Percentiles rank a stretch among this genome's conserved stretches.
Evolutionary conservation across 2,888 invertebrate species (phyloP).

Genomic region (Baronia brevicornis): DNA sequence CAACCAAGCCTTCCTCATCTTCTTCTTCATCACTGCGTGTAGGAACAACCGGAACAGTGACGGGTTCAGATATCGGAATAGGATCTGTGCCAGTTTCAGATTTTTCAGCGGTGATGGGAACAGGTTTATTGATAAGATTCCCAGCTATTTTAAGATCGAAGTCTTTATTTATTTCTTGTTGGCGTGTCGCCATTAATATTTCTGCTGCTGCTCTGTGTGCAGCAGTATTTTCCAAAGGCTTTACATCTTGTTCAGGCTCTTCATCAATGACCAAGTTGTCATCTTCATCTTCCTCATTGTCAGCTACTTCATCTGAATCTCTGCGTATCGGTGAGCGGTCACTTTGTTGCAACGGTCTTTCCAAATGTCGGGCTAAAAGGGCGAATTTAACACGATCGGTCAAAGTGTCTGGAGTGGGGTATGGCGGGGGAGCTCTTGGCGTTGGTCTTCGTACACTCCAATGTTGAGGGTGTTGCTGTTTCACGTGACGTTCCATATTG

Average conservation of each 20-base stretch:
- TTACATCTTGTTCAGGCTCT: slow-evolving; percentile 54
- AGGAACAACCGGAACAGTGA: slow-evolving; percentile 82
- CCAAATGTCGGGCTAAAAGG: slow-evolving; percentile 85
- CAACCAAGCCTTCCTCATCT: slow-evolving; percentile 87
- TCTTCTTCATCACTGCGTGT: slow-evolving; percentile 77
- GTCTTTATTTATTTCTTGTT: slow-evolving; percentile 64
- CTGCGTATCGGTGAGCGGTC: slow-evolving; percentile 57
- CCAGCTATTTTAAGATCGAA: slow-evolving; percentile 74
- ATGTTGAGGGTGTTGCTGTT: slow-evolving; percentile 93
- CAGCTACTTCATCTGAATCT: slow-evolving; percentile 75
- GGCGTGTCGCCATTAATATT: slow-evolving; percentile 69
- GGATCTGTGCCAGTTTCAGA: slow-evolving; percentile 63
- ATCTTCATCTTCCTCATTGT: slow-evolving; percentile 80
- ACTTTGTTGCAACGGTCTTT: slow-evolving; percentile 68
- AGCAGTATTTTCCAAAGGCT: slow-evolving; percentile 51
- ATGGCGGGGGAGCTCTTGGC: slow-evolving; percentile 59
- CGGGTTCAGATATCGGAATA: slow-evolving; percentile 78
- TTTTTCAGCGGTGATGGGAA: slow-evolving; percentile 31
- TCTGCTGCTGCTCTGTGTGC: slow-evolving; percentile 77
- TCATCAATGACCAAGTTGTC: slow-evolving; percentile 82
- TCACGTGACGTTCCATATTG: slow-evolving; percentile 96
- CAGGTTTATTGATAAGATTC: slow-evolving; percentile 72
- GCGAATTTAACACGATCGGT: slow-evolving; percentile 80
- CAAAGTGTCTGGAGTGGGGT: slow-evolving; percentile 44
- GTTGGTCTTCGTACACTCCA: slow-evolving; percentile 86